phyloP scores from a whole-genome alignment of 2,888 invertebrate genomes.

The Cheilosia pagana region DNA sequence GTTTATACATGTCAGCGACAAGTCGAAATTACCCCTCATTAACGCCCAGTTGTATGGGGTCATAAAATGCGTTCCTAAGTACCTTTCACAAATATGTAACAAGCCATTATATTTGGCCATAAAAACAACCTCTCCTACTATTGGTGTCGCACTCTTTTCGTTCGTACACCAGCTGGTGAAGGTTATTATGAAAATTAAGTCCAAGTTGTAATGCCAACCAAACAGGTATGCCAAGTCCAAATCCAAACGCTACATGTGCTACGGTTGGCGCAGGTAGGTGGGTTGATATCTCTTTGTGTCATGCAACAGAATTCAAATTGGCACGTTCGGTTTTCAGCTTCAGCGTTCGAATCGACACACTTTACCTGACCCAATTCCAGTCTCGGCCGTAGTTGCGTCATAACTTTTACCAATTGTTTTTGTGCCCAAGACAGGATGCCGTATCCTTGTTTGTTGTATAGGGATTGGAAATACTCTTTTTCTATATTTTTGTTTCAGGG shows the following conservation, averaged over 20 bases:
- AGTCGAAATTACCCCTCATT: constrained; percentile 57
- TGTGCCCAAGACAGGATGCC: constrained; percentile 34
- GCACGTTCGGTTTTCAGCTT: no score
- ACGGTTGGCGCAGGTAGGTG: constrained; percentile 54
- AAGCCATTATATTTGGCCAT: constrained; percentile 11
- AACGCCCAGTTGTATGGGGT: constrained; percentile 55
- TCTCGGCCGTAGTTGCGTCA: constrained; percentile 48
- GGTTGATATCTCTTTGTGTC: constrained; percentile 66
- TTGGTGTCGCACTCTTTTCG: constrained; percentile 37
- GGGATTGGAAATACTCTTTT: constrained; percentile 18
- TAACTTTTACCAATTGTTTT: constrained; percentile 37
- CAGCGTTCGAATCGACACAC: constrained; percentile 45
- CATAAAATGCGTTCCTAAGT: constrained; percentile 42
- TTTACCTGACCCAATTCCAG: constrained; percentile 68
- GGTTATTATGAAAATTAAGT: constrained; percentile 70
- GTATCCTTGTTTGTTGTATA: constrained; percentile 32
- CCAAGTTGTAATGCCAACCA: constrained; percentile 55
- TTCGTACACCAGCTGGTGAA: constrained; percentile 45
- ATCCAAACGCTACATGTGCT: constrained; percentile 22
- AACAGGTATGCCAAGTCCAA: constrained; percentile 59
- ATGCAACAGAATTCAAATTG: constrained; percentile 66
- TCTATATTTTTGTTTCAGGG: constrained; percentile 19
- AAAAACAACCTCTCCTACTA: constrained; percentile 25
- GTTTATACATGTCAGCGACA: constrained; percentile 5
- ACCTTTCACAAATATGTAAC: constrained; percentile 27